Base-by-base conservation (phyloP, 2,888 invertebrate genomes). In the Spialia ferax region DNA sequence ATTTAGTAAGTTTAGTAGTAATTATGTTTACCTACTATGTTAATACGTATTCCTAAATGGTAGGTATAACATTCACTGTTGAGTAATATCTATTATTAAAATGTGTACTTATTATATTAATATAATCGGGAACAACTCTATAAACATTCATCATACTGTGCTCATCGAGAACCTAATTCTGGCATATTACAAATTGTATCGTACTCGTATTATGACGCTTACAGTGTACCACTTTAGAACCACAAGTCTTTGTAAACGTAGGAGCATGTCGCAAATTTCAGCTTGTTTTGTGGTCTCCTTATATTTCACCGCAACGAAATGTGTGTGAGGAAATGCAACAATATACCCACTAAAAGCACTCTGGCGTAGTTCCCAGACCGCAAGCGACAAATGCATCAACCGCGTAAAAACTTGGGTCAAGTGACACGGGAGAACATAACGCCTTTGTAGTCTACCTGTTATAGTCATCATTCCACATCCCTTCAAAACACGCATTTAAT, bases 251-350 rank as follows among this genome's bases (percentile, higher is more conserved):
- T 42, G 26, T n/a, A 35, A 29, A 56, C 22, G 29, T 20, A 48
- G 22, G 22, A 56, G 20, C n/a, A 52, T 65, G 57, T 65, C 57
- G 64, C 64, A 64, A 64, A 57, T 22, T 42, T 45, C 18, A 29
- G 55, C 55, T 29, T 29, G 55, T 57, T 22, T 65, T 57, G 64
- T 50, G 64, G 64, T 65, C 57, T 57, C 18, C 64, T 65, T 38
- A 26, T 26, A 56, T 65, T 65, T 50, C 64, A 65, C 57, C 64
- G 50, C 64, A 65, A 57, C 22, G 56, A 48, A 26, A 32, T 48
- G 48, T 38, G 22, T 48, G 48, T 60, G 60, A 48, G 50, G 64
- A 65, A 65, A 65, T 65, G 48, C 22, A 50, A 57, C 64, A 48
- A 65, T 50, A 57, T 65, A 32, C n/a, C n/a, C n/a, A n/a, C 29